Base-by-base conservation (phyloP, 2,888 invertebrate species). In the Osmoderma eremita region DNA sequence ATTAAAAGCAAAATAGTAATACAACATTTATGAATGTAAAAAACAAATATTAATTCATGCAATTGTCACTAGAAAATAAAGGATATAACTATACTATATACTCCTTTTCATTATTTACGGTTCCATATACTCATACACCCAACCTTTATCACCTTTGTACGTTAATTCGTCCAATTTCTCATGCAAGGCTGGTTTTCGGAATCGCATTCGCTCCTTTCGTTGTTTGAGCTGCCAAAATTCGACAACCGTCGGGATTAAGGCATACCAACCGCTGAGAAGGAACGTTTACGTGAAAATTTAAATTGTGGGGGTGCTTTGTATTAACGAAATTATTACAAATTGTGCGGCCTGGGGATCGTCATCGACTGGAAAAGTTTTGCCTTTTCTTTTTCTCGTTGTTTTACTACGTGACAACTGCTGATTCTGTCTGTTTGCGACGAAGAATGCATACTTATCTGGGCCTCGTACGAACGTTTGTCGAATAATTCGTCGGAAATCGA, bases 181-280 rank as follows among this genome's bases (percentile, higher is more conserved):
- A 1, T 84, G 86, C 0, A 83, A 78, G 18, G 81, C 78, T 0
- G 81, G 85, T 72, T 84, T 86, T 63, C 93, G 85, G 78, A 96
- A 97, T 70, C 88, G 86, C 54, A 97, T 91, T 75, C 97, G 86
- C 80, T 98, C 97, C 82, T 97, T 97, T 6, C 97, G 83, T 38
- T 97, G 87, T 80, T 97, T 97, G 0, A 97, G 97, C 83, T 97
- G 97, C 97, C 97, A 98, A 82, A 98, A 98, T 82, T 98, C 98
- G 58, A 96, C 85, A 17, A 85, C 80, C 63, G 85, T 84, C 3
- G 97, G 97, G 56, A 86, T 85, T 49, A 98, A 88, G 36, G 90
- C 83, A 77, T 90, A 97, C 39, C 97, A 97, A 73, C 97, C 95
- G 95, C 94, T 91, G 76, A 48, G 84, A 85, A 67, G 10, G 12